Evolutionary conservation across 2,888 invertebrate genomes (phyloP).

Genomic region (Agriotes lineatus): DNA sequence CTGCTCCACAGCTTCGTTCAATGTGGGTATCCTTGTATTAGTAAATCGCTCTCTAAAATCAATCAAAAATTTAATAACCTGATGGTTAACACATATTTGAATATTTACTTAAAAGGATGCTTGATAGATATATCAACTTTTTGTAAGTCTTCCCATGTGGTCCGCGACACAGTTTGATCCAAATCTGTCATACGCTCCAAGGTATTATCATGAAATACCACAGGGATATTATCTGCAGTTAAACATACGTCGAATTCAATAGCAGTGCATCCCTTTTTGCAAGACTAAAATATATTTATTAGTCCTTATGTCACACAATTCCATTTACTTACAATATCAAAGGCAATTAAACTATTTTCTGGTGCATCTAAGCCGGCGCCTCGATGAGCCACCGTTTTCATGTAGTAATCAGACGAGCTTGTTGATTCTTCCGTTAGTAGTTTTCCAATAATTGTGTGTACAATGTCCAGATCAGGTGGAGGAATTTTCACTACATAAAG

Average conservation of each 20-base stretch:
- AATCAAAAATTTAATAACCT: no score
- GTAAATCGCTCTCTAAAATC: slow-evolving; percentile 72
- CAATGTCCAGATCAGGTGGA: slow-evolving; percentile 63
- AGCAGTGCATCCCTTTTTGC: slow-evolving; percentile 77
- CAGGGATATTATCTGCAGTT: slow-evolving; percentile 80
- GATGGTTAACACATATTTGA: slow-evolving; percentile 21
- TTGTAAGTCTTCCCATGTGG: slow-evolving; percentile 75
- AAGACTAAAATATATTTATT: slow-evolving; percentile 70
- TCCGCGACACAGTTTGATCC: slow-evolving; percentile 68
- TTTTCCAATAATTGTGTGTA: slow-evolving; percentile 67
- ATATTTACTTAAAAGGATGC: slow-evolving; percentile 76
- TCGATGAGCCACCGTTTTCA: slow-evolving; percentile 79
- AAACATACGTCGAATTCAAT: slow-evolving; percentile 84
- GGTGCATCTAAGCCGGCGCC: slow-evolving; percentile 84
- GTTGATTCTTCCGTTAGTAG: slow-evolving; percentile 67
- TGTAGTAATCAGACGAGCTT: slow-evolving; percentile 66
- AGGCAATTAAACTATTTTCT: slow-evolving; percentile 82
- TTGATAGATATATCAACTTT: slow-evolving; percentile 75
- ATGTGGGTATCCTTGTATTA: slow-evolving; percentile 73
- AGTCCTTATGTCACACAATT: not conserved
- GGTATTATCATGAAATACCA: slow-evolving; percentile 82
- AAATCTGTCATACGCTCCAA: slow-evolving; percentile 75
- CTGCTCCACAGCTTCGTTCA: slow-evolving; percentile 78
- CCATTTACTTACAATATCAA: slow-evolving; percentile 71
- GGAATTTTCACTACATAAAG: slow-evolving; percentile 70